A percentile compares a stretch with the other conserved stretches of the same genome.
phyloP scores from a whole-genome alignment of 2,888 invertebrate genomes.

The Acleris literana region DNA sequence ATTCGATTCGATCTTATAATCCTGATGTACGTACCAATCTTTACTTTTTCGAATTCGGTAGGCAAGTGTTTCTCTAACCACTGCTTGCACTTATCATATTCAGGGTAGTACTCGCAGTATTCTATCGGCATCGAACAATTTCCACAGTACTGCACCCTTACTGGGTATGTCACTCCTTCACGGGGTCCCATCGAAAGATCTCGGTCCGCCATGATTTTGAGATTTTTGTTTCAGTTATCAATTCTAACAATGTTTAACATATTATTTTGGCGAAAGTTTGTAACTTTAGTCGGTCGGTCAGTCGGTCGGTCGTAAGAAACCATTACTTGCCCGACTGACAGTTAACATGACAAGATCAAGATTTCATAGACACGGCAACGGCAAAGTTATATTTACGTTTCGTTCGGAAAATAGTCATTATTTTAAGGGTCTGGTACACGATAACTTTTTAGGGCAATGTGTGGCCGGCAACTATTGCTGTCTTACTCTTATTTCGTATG shows the following conservation, averaged over 20 bases:
- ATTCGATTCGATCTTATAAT: conserved; percentile 15
- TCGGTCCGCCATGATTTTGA: conserved; percentile 81
- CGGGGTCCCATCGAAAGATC: conserved; percentile 86
- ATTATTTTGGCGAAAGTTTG: conserved; percentile 14
- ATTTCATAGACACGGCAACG: no score
- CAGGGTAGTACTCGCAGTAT: conserved; percentile 99
- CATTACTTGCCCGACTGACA: conserved; percentile 28
- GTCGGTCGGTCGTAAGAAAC: conserved; percentile 30
- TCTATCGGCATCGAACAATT: conserved; percentile 98
- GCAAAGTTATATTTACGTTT: not conserved
- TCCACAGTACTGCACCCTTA: conserved; percentile 94
- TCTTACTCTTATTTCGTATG: no score
- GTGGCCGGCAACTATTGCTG: no score
- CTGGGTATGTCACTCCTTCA: conserved; percentile 90
- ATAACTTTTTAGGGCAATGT: no score
- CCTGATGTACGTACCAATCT: conserved; percentile 82
- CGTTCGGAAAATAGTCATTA: not conserved
- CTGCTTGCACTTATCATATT: conserved; percentile 97
- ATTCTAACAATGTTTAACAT: conserved; percentile 24
- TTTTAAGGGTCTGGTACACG: no score
- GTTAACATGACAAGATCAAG: conserved; percentile 8
- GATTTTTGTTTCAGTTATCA: conserved; percentile 27
- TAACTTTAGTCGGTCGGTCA: conserved; percentile 25
- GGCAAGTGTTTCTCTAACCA: conserved; percentile 98
- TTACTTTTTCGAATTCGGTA: conserved; percentile 95